Evolutionary conservation across 1,140 invertebrate genomes (phyloP), one percentile per base, ranked within the genome.

Genomic region (Drosophila nigrodunni): DNA sequence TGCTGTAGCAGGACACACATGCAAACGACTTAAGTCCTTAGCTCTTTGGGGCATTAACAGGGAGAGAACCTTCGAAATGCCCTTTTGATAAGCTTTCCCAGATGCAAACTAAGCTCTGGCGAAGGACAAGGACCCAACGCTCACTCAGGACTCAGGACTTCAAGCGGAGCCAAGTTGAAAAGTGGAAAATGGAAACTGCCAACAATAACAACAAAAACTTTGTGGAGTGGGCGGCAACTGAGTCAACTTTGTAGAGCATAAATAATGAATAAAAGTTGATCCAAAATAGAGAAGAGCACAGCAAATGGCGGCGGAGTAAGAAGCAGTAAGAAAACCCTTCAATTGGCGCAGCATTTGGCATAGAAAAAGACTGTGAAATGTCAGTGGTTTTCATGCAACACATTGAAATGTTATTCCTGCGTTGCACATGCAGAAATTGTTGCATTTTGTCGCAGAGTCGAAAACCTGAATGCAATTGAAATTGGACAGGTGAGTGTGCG

Each of bases 161-260:
- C 18, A 75, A 13, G 39, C 58, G 50, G 9, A 70, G 43, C 25
- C 34, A 44, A 67, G 62, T 39, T 69, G 55, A 60, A 65, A 61
- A 62, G 50, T 62, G 37, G 13, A 47, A 77, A 82, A 58, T 78
- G 69, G 79, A 69, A 74, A 82, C 66, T 71, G 72, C 62, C 34
- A 57, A 61, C 34, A 67, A 57, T 13, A 66, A 35, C 39, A 55
- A 66, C 25, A 10, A 15, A 15, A 60, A 59, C 57, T 58, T 47
- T 54, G 37, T 57, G 39, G 65, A 66, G 21, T 37, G 35, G 44
- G 74, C 34, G 11, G 3, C 44, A 47, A 21, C 44, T 1, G 70
- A 88, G 81, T 66, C 74, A 82, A 82, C 79, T 86, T 86, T 86
- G 82, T 86, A 75, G 75, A 78, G 82, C 83, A 79, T 87, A 73